phyloP scores from a whole-genome alignment of 2,888 invertebrate species.

The Shargacucullia verbasci region DNA sequence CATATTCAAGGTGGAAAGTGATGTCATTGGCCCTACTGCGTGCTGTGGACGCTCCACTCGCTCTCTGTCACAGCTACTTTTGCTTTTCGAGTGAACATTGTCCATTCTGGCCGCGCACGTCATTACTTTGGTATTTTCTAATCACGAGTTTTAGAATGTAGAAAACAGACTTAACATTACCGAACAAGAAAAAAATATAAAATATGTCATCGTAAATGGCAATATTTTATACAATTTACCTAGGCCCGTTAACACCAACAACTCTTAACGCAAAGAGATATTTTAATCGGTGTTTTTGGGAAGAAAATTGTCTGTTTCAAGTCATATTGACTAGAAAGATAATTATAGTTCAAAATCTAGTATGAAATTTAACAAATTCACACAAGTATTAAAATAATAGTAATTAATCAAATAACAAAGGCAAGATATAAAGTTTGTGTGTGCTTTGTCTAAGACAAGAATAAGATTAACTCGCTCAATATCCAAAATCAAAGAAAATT shows the following conservation, averaged over 20 bases:
- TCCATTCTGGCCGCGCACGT: constrained; percentile 80
- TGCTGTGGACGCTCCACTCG: constrained; percentile 76
- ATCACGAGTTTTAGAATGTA: constrained; percentile 69
- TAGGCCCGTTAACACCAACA: too few species aligned
- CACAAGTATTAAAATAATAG: too few species aligned
- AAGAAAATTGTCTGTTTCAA: too few species aligned
- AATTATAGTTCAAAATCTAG: too few species aligned
- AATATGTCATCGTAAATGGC: constrained; percentile 11
- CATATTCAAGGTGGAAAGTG: constrained; percentile 70
- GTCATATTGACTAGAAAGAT: too few species aligned
- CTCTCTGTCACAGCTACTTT: constrained; percentile 83
- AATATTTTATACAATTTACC: neutral
- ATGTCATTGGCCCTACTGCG: constrained; percentile 83
- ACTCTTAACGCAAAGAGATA: too few species aligned
- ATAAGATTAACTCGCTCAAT: too few species aligned
- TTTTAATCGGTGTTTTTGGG: too few species aligned
- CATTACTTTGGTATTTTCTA: constrained; percentile 82
- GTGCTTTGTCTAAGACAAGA: too few species aligned
- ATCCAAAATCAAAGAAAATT: too few species aligned
- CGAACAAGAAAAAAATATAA: constrained; percentile 6
- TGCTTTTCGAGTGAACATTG: constrained; percentile 83
- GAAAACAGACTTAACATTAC: constrained; percentile 56
- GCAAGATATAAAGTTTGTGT: too few species aligned
- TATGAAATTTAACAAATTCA: neutral
- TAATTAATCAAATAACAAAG: too few species aligned